These are phyloP conservation scores for Macrosteles quadrilineatus DNA, from an alignment of 1,140 invertebrate genomes.

Conservation along the genomic window DNA sequence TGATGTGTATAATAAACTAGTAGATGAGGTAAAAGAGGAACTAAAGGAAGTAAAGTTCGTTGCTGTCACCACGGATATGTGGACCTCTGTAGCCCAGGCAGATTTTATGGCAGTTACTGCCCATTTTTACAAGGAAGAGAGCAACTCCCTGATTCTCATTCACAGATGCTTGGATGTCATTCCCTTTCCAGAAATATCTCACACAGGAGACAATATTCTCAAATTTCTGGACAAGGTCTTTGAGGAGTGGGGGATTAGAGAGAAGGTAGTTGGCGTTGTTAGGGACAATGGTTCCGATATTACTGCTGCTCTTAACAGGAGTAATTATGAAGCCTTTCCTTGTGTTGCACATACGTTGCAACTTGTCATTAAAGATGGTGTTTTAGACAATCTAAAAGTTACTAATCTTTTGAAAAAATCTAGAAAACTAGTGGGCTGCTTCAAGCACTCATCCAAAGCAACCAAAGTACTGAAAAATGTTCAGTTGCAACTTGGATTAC, in stretches of 20 bases:
- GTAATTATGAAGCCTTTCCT: neutral
- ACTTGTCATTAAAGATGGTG: conserved; percentile 7
- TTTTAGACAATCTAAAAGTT: conserved; percentile 39
- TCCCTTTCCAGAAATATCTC: neutral
- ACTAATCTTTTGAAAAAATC: conserved; percentile 48
- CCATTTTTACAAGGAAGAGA: neutral
- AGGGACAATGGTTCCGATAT: conserved; percentile 4
- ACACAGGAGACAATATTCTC: neutral
- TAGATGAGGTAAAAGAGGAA: neutral
- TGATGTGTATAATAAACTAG: neutral
- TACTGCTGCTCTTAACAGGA: neutral
- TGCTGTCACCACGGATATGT: neutral
- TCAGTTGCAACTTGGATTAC: conserved; percentile 28
- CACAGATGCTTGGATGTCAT: too few relatives aligned
- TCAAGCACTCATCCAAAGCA: neutral
- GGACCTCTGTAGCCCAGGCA: neutral
- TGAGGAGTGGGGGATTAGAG: neutral
- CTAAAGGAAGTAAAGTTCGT: neutral
- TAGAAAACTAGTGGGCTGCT: conserved; percentile 38
- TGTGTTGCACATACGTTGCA: conserved; percentile 6
- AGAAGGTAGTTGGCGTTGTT: neutral
- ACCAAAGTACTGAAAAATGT: neutral
- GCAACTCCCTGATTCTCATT: too few relatives aligned
- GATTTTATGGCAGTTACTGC: conserved; percentile 1
- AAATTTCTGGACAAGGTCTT: neutral